phyloP scores from a whole-genome alignment of 2,797 vertebrate genomes.

The Gallinago solitaria region DNA sequence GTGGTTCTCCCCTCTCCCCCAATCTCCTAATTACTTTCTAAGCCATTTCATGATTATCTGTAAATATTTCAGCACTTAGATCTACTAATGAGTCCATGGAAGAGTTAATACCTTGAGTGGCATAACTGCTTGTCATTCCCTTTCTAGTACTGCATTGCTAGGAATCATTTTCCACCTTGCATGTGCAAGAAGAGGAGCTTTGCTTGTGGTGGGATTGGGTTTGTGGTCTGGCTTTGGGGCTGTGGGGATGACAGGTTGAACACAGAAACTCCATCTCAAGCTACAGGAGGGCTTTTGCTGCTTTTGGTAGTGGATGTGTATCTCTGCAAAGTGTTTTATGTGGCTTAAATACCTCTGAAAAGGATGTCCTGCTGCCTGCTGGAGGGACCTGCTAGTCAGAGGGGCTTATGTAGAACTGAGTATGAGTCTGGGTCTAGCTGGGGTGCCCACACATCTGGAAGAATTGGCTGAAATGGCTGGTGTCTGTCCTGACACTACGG shows the following conservation, averaged over 20 bases:
- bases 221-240: not conserved
- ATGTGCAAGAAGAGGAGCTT: not conserved
- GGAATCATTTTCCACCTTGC: not conserved
- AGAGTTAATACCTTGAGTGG: slow-evolving; percentile 51
- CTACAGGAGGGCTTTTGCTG: not conserved
- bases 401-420: not conserved
- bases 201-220: not conserved
- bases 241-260: not conserved
- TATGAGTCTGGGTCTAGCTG: not conserved
- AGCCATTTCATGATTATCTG: slow-evolving; percentile 55
- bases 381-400: not conserved
- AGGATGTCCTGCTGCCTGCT: not conserved
- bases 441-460: not conserved
- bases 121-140: not conserved
- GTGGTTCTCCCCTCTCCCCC: slow-evolving; percentile 48
- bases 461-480: not conserved
- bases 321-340: not conserved
- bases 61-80: slow-evolving; percentile 51
- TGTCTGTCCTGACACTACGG: not conserved
- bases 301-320: not conserved
- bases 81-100: slow-evolving; percentile 29
- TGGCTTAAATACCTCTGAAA: not conserved
- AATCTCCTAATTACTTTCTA: slow-evolving; percentile 44
- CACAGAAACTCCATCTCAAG: not conserved
- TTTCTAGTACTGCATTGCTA: not conserved